phyloP scores from a whole-genome alignment of 1,140 invertebrate species.

The Drosophila parvula region DNA sequence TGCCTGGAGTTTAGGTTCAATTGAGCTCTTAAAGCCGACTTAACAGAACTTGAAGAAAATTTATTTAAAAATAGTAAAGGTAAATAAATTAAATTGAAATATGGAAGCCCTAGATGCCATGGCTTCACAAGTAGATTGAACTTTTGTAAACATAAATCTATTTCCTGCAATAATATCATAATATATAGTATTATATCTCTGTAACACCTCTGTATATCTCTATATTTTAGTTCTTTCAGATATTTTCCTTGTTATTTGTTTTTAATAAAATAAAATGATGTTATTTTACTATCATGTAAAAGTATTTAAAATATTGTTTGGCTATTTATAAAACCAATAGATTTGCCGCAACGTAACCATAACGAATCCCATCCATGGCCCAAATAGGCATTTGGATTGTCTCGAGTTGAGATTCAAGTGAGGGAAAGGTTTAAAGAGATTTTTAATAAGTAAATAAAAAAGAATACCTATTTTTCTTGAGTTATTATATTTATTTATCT shows the following conservation, averaged over 20 bases:
- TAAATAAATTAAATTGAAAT: neutral
- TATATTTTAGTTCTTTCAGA: no score
- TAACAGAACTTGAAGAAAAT: neutral
- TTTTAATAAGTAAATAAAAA: neutral
- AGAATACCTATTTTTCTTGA: no score
- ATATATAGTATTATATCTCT: no score
- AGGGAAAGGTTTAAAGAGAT: neutral
- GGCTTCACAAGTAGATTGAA: no score
- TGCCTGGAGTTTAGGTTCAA: slow-evolving; percentile 13
- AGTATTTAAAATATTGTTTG: neutral
- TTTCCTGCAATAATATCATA: no score
- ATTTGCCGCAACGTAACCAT: slow-evolving; percentile 9
- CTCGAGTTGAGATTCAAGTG: slow-evolving; percentile 42
- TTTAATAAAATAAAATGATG: neutral
- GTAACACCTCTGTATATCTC: no score
- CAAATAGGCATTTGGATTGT: slow-evolving; percentile 25
- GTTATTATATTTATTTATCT: no score
- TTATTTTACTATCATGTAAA: neutral
- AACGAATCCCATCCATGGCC: slow-evolving; percentile 21
- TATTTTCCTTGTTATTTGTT: slow-evolving; percentile 1
- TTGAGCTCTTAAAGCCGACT: no score
- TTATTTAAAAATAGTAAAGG: no score
- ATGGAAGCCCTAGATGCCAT: neutral
- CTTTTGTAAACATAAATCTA: no score
- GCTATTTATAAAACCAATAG: no score